Evolutionary conservation across 2,888 invertebrate species (phyloP), one percentile per base, ranked within the genome.

Genomic region (Sepiola atlantica): DNA sequence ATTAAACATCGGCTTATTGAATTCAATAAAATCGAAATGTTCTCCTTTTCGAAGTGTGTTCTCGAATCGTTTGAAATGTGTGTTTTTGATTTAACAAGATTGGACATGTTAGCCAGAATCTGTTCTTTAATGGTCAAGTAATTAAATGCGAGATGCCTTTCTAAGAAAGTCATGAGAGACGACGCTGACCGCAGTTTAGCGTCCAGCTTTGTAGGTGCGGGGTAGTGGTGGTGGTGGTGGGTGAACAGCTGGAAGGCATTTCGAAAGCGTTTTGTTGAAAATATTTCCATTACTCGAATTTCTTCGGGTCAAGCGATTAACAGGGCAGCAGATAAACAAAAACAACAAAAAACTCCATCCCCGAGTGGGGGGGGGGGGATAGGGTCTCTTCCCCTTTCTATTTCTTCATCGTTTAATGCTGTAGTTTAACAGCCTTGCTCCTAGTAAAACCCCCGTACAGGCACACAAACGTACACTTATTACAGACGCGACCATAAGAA

Each of bases 231-330:
- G 45, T 45, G 45, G 45, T 4, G 45, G 45, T n/a, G 45, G 45
- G 28, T 0, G 77, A 77, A 77, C 77, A 77, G 77, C 77, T 77
- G 77, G n/a, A n/a, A 77, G 77, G 77, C n/a, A 77, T 77, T n/a
- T 77, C 14, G 21, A 32, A 77, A n/a, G 14, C 77, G n/a, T 77
- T 77, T 77, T 77, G 10, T 8, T 45, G 45, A 45, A 45, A 18
- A 77, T n/a, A 77, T 77, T n/a, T 77, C 77, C n/a, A 77, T 77
- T n/a, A 77, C 77, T 77, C n/a, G 77, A 77, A 77, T 77, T 77
- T n/a, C 77, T 14, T 3, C 10, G 77, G 77, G 77, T 77, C 32
- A 77, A 77, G 77, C 77, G 77, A 32, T 77, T 77, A 77, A 77
- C n/a, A 32, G n/a, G 16, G 10, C n/a, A 18, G 45, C 14, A 77